Conservation (phyloP, 2,888 invertebrate species). For the Cheilosia variabilis region DNA sequence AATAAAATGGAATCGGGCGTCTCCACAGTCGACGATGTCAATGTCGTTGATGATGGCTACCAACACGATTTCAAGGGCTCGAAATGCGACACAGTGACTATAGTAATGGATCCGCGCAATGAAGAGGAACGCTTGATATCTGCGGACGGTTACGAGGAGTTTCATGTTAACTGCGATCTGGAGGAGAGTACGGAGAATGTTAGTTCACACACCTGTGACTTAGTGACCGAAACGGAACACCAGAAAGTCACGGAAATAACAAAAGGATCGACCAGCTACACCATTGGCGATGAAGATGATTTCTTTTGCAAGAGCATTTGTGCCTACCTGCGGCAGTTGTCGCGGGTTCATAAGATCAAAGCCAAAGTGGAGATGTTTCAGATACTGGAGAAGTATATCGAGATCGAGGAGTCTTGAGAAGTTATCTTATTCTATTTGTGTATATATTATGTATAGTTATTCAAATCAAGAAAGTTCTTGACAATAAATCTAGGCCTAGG, state of each 20-base stretch:
- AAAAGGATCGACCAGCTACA: neutral
- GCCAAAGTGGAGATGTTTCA: conserved; percentile 83
- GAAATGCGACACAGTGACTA: conserved; percentile 31
- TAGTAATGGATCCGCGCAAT: conserved; percentile 31
- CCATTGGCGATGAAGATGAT: conserved; percentile 80
- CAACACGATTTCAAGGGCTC: conserved; percentile 33
- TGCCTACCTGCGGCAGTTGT: conserved; percentile 80
- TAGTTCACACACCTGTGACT: conserved; percentile 5
- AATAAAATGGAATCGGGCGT: conserved; percentile 12
- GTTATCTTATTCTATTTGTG: neutral
- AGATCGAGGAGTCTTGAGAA: conserved; percentile 78
- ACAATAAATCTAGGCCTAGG: too few relatives aligned
- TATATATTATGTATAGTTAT: neutral
- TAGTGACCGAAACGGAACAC: neutral
- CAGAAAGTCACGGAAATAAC: neutral
- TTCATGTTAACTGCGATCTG: conserved; percentile 26
- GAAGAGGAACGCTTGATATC: conserved; percentile 36
- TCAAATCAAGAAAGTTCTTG: too few relatives aligned
- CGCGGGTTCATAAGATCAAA: conserved; percentile 82
- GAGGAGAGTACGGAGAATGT: neutral
- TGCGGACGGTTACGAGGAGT: conserved; percentile 38
- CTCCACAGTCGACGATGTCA: conserved; percentile 20
- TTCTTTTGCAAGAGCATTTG: conserved; percentile 82
- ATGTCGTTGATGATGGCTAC: conserved; percentile 46
- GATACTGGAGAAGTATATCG: conserved; percentile 82